Evolutionary conservation across 2,888 invertebrate genomes (phyloP).

Genomic region (Sussaba pulchella): DNA sequence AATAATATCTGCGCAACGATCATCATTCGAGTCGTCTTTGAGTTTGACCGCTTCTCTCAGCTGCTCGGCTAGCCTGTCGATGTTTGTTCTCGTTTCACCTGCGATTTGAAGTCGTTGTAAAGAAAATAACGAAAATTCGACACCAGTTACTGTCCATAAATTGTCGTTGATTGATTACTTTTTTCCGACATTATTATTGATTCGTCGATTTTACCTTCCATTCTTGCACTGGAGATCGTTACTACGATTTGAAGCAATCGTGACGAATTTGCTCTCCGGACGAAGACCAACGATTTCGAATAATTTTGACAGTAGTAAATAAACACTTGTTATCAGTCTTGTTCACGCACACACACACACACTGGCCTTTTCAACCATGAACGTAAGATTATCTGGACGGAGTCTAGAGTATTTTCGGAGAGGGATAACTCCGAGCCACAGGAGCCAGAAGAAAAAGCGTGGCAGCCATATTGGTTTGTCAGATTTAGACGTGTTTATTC

Average conservation of each 20-base stretch:
- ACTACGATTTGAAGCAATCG: slow-evolving; percentile 40
- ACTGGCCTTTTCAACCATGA: background rate
- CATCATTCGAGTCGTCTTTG: slow-evolving; percentile 63
- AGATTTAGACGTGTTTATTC: too few relatives aligned
- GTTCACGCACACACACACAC: background rate
- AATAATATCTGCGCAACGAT: slow-evolving; percentile 65
- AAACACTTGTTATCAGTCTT: slow-evolving; percentile 49
- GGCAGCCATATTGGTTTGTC: too few relatives aligned
- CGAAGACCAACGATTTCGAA: slow-evolving; percentile 26
- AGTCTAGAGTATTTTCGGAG: background rate
- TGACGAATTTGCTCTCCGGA: slow-evolving; percentile 31
- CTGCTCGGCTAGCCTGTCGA: slow-evolving; percentile 73
- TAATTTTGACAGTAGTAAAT: slow-evolving; percentile 60
- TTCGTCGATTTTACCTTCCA: slow-evolving; percentile 58
- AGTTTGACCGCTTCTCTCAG: slow-evolving; percentile 69
- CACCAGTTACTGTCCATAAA: background rate
- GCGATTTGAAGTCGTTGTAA: background rate
- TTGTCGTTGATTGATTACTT: background rate
- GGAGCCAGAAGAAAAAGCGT: too few relatives aligned
- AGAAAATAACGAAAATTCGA: background rate
- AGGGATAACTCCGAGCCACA: too few relatives aligned
- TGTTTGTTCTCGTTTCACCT: slow-evolving; percentile 72
- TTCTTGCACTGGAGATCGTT: slow-evolving; percentile 31
- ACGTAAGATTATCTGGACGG: background rate
- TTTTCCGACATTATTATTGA: background rate